Evolutionary conservation across 2,888 invertebrate species (phyloP).

Genomic region (Eupithecia subfuscata): DNA sequence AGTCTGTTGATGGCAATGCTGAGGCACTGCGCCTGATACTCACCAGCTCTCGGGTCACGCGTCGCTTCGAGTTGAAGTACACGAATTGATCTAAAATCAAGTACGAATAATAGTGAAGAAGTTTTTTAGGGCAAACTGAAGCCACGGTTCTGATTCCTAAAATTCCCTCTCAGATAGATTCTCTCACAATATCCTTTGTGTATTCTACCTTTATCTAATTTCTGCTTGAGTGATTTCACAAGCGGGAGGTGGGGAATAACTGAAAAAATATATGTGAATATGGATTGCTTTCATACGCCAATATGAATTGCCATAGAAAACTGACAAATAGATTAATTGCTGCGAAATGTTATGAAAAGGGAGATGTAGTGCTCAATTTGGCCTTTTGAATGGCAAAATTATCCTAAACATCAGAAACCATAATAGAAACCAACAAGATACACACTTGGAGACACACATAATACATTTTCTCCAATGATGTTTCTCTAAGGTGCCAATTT

Average conservation of each 20-base stretch:
- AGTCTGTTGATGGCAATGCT: too few relatives aligned
- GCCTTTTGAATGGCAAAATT: neutral
- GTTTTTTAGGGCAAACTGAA: too few relatives aligned
- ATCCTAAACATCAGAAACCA: neutral
- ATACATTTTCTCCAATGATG: too few relatives aligned
- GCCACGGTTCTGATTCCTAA: neutral
- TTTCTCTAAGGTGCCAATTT: too few relatives aligned
- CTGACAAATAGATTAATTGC: neutral
- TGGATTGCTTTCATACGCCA: neutral
- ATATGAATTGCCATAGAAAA: neutral
- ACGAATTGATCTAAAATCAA: too few relatives aligned
- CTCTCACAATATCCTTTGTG: neutral
- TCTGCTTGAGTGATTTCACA: neutral
- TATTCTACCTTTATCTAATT: neutral
- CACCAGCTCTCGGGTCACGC: too few relatives aligned
- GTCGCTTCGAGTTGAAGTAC: too few relatives aligned
- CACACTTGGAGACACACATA: neutral
- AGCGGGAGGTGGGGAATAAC: neutral
- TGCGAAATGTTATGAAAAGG: neutral
- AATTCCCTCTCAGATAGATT: neutral
- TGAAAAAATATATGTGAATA: neutral
- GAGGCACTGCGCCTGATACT: too few relatives aligned
- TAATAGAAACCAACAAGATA: neutral
- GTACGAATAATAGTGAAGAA: too few relatives aligned
- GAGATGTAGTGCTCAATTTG: neutral